Conservation (phyloP, 2,888 invertebrate genomes). For the Temnothorax ravouxi region DNA sequence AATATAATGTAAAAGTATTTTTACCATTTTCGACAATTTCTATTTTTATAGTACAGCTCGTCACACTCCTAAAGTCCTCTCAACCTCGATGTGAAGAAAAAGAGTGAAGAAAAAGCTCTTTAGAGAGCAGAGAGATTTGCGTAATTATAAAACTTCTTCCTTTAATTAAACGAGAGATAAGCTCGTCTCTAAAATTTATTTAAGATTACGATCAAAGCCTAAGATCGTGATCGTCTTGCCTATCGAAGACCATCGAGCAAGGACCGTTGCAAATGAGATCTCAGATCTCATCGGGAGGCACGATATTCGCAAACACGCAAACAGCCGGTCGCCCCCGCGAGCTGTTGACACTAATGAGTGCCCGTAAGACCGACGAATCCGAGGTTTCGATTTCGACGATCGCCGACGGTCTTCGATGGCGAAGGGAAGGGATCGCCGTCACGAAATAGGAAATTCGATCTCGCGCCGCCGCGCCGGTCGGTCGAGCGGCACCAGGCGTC, state of each 20-base stretch:
- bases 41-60: not conserved
- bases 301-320: slow-evolving; percentile 57
- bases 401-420: slow-evolving; percentile 2
- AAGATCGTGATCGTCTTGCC: not conserved
- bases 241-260: not conserved
- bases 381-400: slow-evolving; percentile 44
- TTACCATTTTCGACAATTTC: not conserved
- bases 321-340: slow-evolving; percentile 21
- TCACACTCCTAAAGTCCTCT: not conserved
- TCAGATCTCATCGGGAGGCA: slow-evolving; percentile 40
- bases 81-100: not conserved
- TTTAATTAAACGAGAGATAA: slow-evolving; percentile 5
- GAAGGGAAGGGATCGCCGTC: not conserved
- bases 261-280: slow-evolving; percentile 1
- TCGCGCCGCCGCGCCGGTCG: slow-evolving; percentile 18
- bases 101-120: not conserved
- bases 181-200: not conserved
- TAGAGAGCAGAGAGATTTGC: not conserved
- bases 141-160: not conserved
- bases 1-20: not conserved
- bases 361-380: slow-evolving; percentile 66
- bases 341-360: slow-evolving; percentile 64
- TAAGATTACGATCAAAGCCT: not conserved
- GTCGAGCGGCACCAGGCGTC: slow-evolving; percentile 35
- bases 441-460: slow-evolving; percentile 60